These are phyloP conservation scores for Candidula unifasciata DNA, from an alignment of 2,888 invertebrate species.

Conservation along the genomic window DNA sequence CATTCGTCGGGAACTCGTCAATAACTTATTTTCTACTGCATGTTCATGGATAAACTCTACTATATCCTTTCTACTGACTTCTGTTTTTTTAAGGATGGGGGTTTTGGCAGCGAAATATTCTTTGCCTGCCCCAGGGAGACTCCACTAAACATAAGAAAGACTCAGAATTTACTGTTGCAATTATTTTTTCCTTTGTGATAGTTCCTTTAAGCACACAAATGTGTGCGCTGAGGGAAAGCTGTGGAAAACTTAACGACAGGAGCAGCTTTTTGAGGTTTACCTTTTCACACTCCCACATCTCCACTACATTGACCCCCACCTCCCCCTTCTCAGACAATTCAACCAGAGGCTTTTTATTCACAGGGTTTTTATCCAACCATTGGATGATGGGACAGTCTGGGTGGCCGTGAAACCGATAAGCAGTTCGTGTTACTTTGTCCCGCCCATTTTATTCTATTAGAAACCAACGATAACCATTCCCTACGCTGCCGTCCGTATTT, in stretches of 20 bases:
- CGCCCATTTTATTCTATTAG: too few relatives aligned
- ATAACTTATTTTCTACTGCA: not conserved
- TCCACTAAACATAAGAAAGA: not conserved
- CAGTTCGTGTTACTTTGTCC: too few relatives aligned
- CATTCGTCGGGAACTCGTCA: not conserved
- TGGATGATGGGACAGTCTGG: too few relatives aligned
- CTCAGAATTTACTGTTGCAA: not conserved
- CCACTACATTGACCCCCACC: not conserved
- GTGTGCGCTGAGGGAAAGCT: not conserved
- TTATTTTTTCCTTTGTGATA: not conserved
- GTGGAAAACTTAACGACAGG: not conserved
- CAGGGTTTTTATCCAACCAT: not conserved
- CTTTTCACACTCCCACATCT: not conserved
- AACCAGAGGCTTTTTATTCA: not conserved
- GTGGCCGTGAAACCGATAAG: too few relatives aligned
- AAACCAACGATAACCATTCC: too few relatives aligned
- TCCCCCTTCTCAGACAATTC: not conserved
- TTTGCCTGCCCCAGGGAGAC: too few relatives aligned
- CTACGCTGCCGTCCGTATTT: too few relatives aligned
- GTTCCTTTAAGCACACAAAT: not conserved
- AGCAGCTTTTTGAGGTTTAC: not conserved
- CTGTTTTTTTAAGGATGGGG: not conserved
- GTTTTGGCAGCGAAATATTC: too few relatives aligned
- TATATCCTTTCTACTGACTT: not conserved
- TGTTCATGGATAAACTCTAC: not conserved